Evolutionary conservation across 1,140 invertebrate species (phyloP), one percentile per base, ranked within the genome.

Genomic region (Acyrthosiphon pisum): DNA sequence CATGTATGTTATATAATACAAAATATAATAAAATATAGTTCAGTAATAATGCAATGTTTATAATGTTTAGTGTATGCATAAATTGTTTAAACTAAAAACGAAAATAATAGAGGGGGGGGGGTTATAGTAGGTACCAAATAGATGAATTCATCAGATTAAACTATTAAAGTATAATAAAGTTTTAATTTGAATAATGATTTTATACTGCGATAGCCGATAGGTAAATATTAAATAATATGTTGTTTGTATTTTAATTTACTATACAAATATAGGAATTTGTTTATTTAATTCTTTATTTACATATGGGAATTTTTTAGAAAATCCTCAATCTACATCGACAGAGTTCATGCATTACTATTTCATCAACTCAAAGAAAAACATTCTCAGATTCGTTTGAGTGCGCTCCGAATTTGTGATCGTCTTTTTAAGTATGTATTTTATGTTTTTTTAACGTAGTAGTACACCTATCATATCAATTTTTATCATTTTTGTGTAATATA

Each of bases 341-440:
- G 95, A 94, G 95, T 95, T 11, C 96, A 95, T 94, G 94, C 95
- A 50, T 93, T 96, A 41, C 76, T 96, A 44, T 95, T 95, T 94
- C 94, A 95, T 44, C 95, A 96, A 84, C 94, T 97, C 26, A 94
- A 95, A 56, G 95, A 96, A 94, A 95, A 96, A 6, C 96, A 97
- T 95, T 94, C 96, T 26, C 96, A 97, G 95, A 95, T 96, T 60
- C 95, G 96, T 53, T 95, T 95, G n/a, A 96, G 95, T 90, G 94
- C 96, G 8, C 95, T 96, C 94, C 95, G 95, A 86, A 95, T 96
- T 50, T 95, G 96, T 84, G 95, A 96, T 94, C 95, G 96, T 94
- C 94, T 97, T 8, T 97, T 97, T 94, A 95, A 94, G 95, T 95
- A 94, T 93, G 94, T 94, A 86, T 30, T 30, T 44, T 50, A 41